A percentile compares a stretch with the other conserved stretches of the same genome.
These are phyloP conservation scores for Thera britannica DNA, from an alignment of 2,888 invertebrate species.

Conservation along the genomic window DNA sequence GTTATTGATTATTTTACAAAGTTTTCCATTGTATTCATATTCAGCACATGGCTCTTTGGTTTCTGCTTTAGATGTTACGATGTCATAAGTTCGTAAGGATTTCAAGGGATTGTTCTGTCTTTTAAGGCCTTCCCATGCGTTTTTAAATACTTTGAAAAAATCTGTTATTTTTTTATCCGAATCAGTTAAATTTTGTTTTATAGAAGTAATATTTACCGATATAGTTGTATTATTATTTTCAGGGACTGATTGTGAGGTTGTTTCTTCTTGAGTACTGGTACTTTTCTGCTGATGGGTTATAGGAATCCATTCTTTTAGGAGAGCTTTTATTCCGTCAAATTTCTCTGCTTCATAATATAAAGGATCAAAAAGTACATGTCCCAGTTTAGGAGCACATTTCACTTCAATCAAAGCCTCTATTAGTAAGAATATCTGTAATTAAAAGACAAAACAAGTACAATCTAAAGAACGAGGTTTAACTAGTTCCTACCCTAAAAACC, in stretches of 20 bases:
- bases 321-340: conserved; percentile 20
- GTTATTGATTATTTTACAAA: conserved; percentile 58
- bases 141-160: conserved; percentile 13
- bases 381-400: conserved; percentile 57
- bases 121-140: neutral
- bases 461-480: neutral
- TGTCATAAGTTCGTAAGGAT: neutral
- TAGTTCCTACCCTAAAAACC: neutral
- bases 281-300: neutral
- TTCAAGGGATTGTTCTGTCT: neutral
- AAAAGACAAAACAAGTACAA: neutral
- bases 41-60: conserved; percentile 43
- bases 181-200: neutral
- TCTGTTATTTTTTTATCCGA: conserved; percentile 3
- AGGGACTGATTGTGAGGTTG: neutral
- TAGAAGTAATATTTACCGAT: neutral
- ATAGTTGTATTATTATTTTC: conserved; percentile 1
- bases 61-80: neutral
- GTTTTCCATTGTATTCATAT: conserved; percentile 60
- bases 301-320: conserved; percentile 7
- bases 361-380: conserved; percentile 51
- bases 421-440: conserved; percentile 21
- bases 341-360: conserved; percentile 48
- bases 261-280: conserved; percentile 5
- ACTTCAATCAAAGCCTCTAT: conserved; percentile 12